Evolutionary conservation across 2,113 vertebrate genomes (phyloP), one percentile per base, ranked within the genome.

Genomic region (Cololabis saira): DNA sequence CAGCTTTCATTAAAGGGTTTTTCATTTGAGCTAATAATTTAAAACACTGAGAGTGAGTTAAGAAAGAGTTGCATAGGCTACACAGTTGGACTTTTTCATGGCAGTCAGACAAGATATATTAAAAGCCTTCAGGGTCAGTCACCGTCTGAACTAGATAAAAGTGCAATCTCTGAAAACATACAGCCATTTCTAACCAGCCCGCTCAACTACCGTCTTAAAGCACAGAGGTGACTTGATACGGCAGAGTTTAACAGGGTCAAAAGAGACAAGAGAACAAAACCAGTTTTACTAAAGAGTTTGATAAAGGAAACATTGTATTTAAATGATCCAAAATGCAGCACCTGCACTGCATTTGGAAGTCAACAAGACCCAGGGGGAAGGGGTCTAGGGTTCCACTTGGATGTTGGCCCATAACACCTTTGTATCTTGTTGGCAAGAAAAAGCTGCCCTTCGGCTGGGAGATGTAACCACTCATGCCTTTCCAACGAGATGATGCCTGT

Each of bases 21-120:
- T 83, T 50, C 33, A 68, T 78, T 77, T 68, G 63, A 83, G 74
- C 79, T 60, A 71, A 86, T 81, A 63, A 61, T 78, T 84, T 81
- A 59, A 85, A 60, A 67, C 70, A 43, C 52, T 66, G 64, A 48
- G 61, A 80, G 47, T 37, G 48, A 55, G 60, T 37, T 48, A 12
- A 76, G 44, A 44, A 68, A 77, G 81, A 80, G 14, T 18, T 81
- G 75, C 67, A n/a, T n/a, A n/a, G n/a, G n/a, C 74, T 37, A 67
- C 64, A 71, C 80, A 69, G n/a, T n/a, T 80, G 84, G 74, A 84
- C 81, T 76, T n/a, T n/a, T n/a, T n/a, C n/a, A n/a, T n/a, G n/a
- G 62, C 74, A 81, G 27, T n/a, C 15, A 53, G 49, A 71, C 66
- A 49, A 62, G 69, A 80, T 78, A 62, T 51, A 78, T 57, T 30